Base-by-base conservation (phyloP, 2,888 invertebrate species). In the Argyresthia goedartella region DNA sequence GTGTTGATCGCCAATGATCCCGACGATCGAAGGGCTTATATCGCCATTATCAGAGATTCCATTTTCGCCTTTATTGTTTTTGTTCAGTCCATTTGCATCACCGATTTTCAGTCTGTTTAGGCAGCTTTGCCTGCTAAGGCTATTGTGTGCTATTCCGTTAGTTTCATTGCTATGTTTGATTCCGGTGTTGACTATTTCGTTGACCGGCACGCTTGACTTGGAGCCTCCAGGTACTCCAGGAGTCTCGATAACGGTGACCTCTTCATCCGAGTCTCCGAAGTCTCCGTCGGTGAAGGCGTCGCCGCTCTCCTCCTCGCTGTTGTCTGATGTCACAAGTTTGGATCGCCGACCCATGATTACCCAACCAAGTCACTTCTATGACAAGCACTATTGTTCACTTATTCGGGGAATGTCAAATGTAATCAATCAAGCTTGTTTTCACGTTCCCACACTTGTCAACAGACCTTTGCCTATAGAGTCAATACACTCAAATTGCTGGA, bases 1-100 rank as follows among this genome's bases (percentile, higher is more conserved):
- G 52, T 87, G 86, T 62, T 86, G 88, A 58, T 81, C 86, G 53
- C 88, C 88, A 41, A 89, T 75, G 61, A 88, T 87, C 53, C 87
- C 88, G 50, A 88, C 82, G 58, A 88, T 88, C 51, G 82, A 86
- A 49, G 81, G 76, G 59, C 76, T 84, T 56, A 80, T 80, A 42
- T 81, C 81, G 45, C 76, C 72, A 54, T 81, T 77, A 59, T 81
- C 81, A 10, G 66, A 16, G 46, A 53, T 55, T 51, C 62, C 57
- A 25, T 59, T 57, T 53, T 65, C 59, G 48, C 55, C 54, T 51
- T 55, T 56, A 53, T 57, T 67, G 53, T 61, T 60, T 55, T 60
- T 67, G 49, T 69, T 73, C 43, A 61, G 54, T 59, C 69, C 71
- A 61, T 65, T 69, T 8, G 60, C 53, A 57, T 67, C 70, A 61